Evolutionary conservation across 30 jellyfish, hydroid and myxozoan species (phyloP), one percentile per base, ranked within the genome.

Genomic region (Hydractinia symbiolongicarpus): DNA sequence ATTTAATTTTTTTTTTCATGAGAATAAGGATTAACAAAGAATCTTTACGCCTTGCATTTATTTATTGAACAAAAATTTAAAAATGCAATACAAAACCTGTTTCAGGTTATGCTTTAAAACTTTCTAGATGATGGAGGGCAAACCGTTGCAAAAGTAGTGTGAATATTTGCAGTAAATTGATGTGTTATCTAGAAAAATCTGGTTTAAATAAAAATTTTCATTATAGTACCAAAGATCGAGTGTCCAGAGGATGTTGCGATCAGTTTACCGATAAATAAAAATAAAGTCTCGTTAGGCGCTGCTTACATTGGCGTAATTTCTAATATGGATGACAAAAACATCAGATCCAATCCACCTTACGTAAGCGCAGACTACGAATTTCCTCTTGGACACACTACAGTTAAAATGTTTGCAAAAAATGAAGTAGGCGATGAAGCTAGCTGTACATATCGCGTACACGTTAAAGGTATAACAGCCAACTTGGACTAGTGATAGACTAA

Each of bases 201-300:
- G 44, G 44, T 30, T 30, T 30, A 30, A 30, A 30, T 2, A 30
- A 30, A 30, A 30, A 30, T 30, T 30, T 2, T 30, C 44, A 30
- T 30, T 30, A 30, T 57, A 87, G 96, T 57, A 69, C 96, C 96
- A 13, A 76, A 51, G 57, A 87, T 87, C 19, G 62, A 49, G 50
- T 87, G 96, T 62, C 96, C 96, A 5, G 71, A 19, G 5, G 90
- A 87, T 55, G 73, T 75, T 54, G 13, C 9, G 6, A 58, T 73
- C 1, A 52, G 19, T 30, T 55, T 87, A 55, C 96, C 96, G 19
- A 52, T 17, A 16, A 61, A 75, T 50, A 67, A 70, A 49, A 72
- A 61, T 40, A 82, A 82, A 9, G 83, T 87, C 0, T 81, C 91
- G 7, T 81, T 87, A 60, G 74, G 74, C 17, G 6, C 19, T 7